These are phyloP conservation scores for Sesamia nonagrioides DNA, from an alignment of 1,140 invertebrate genomes.

Conservation along the genomic window DNA sequence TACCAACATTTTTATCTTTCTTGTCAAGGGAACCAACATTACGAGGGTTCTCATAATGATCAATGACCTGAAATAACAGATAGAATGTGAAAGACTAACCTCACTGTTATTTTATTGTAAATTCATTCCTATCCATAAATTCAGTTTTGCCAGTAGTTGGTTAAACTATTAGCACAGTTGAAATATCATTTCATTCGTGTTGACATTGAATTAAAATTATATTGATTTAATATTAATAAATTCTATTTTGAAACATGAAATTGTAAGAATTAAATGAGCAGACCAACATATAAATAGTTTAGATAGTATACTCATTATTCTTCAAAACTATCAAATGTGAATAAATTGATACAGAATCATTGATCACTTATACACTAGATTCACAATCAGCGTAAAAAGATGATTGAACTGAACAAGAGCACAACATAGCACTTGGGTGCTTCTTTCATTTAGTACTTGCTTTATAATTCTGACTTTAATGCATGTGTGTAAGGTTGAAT, in stretches of 20 bases:
- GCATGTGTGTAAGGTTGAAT: no score
- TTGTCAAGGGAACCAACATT: slow-evolving; percentile 99
- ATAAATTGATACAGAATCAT: background rate
- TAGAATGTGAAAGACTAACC: background rate
- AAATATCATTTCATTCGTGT: background rate
- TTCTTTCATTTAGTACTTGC: no score
- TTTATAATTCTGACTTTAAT: no score
- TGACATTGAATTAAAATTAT: background rate
- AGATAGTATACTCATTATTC: background rate
- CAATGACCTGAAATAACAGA: slow-evolving; percentile 93
- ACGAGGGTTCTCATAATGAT: slow-evolving; percentile 99
- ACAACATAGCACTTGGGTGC: no score
- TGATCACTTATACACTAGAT: background rate
- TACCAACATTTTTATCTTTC: slow-evolving; percentile 97
- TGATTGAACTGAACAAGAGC: no score
- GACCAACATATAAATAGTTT: background rate
- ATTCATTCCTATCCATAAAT: background rate
- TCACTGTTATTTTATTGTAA: background rate
- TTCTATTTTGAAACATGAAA: no score
- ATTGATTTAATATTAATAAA: no score
- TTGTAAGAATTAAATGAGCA: no score
- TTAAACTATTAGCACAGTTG: background rate
- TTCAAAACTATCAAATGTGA: background rate
- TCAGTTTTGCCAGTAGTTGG: background rate
- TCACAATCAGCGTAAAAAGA: no score